Conservation (phyloP, 2,113 vertebrate genomes). For the Lepidothrix coronata region DNA sequence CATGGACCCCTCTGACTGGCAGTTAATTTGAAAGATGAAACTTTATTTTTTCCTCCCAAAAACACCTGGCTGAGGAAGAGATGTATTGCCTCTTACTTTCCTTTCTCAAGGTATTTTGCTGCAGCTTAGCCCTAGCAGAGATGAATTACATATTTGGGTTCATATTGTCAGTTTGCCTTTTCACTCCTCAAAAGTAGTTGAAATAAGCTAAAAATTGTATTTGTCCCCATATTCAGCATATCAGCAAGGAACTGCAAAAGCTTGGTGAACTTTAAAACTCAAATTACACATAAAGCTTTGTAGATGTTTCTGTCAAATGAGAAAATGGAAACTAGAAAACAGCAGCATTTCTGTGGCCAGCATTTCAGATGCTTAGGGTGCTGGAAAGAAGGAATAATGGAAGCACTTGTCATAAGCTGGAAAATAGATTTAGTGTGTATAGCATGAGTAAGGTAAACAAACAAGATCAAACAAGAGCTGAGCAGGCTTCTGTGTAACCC, state of each 20-base stretch:
- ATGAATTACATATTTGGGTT: background rate
- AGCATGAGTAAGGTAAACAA: constrained; percentile 50
- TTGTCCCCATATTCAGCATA: background rate
- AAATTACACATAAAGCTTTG: background rate
- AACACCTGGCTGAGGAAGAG: background rate
- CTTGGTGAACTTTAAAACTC: background rate
- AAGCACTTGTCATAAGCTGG: constrained; percentile 34
- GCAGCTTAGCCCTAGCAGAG: background rate
- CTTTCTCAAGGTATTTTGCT: background rate
- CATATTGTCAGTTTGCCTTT: background rate
- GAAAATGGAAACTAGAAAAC: constrained; percentile 25
- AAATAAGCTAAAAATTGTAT: background rate
- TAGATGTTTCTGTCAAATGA: background rate
- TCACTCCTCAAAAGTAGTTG: background rate
- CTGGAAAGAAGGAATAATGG: constrained; percentile 35
- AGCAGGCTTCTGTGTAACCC: constrained; percentile 39
- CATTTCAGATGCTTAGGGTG: background rate
- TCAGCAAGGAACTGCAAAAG: background rate
- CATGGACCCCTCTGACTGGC: background rate
- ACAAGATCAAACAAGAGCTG: constrained; percentile 44
- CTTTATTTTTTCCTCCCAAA: background rate
- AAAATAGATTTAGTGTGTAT: constrained; percentile 24
- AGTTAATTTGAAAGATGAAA: background rate
- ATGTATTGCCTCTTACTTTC: background rate
- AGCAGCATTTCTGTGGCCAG: constrained; percentile 15